Evolutionary conservation across 1,140 invertebrate genomes (phyloP), one percentile per base, ranked within the genome.

Genomic region (Hetaerina americana): DNA sequence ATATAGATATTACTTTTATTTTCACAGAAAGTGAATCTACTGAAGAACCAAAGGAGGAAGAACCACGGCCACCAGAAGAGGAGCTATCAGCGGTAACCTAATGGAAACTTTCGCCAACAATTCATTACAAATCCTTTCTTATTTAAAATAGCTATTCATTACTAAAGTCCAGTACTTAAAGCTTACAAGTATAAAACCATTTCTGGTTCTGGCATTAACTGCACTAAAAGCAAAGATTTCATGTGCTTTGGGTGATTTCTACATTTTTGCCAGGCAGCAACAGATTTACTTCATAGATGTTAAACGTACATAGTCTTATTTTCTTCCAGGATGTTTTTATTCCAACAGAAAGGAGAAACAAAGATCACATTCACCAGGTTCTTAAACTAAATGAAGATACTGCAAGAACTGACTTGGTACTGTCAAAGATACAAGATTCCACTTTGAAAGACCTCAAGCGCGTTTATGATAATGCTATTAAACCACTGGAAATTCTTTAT

Each of bases 401-500:
- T 70, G 87, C 87, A 74, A 86, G 88, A 74, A 84, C 84, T 27
- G 90, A 94, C 79, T 82, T 87, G 69, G 85, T 90, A 2, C 82
- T 92, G 66, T 85, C 90, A 49, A 91, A 88, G 82, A 86, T 89
- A 27, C 88, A 89, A 6, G 88, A 94, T 70, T 84, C 88, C 8
- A 89, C 93, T 25, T 85, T 96, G 5, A 88, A 90, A 73, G 93
- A 96, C 73, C 82, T 97, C 69, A 96, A 96, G 79, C 89, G 86
- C 77, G 84, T 96, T 24, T 95, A 97, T 76, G 92, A 95, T 78
- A 88, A 85, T 70, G 91, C 92, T 0, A 93, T 97, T 12, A 93
- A 94, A 80, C 95, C 94, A 8, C 82, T 97, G 76, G 95, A 97
- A 84, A 87, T 85, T 10, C 80, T 94, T 22, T 97, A 95, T 80